Percentiles rank a stretch among this genome's conserved stretches.
Conservation (phyloP, 2,113 vertebrate species). For the Anser brachyrhynchus region DNA sequence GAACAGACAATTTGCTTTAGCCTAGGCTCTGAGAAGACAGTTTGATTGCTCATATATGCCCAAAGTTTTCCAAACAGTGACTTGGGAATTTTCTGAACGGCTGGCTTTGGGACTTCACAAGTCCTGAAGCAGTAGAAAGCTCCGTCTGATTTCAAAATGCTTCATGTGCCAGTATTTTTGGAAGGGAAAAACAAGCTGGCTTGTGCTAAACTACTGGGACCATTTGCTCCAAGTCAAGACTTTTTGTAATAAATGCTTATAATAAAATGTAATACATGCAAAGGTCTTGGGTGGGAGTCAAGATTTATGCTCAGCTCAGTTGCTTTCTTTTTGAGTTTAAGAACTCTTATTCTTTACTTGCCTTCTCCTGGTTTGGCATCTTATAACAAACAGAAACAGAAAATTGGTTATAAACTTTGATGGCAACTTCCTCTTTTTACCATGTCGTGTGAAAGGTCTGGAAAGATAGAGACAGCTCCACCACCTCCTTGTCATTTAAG, state of each 20-base stretch:
- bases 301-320: not conserved
- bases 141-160: slow-evolving; percentile 23
- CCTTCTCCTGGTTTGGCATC: not conserved
- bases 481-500: not conserved
- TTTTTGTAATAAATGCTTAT: slow-evolving; percentile 17
- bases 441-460: not conserved
- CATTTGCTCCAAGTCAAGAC: not conserved
- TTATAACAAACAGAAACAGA: not conserved
- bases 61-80: not conserved
- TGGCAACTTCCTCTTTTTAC: slow-evolving; percentile 2
- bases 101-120: not conserved
- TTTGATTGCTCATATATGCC: fast-evolving
- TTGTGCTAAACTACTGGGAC: not conserved
- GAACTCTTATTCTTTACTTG: not conserved
- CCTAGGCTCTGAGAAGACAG: not conserved
- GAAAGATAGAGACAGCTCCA: not conserved
- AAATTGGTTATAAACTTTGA: not conserved
- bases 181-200: slow-evolving; percentile 22
- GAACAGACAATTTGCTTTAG: not conserved
- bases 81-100: not conserved
- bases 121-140: slow-evolving; percentile 1
- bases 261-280: not conserved
- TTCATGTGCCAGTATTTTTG: not conserved
- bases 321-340: slow-evolving; percentile 17
- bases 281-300: slow-evolving; percentile 22